Evolutionary conservation across 2,888 invertebrate genomes (phyloP).

Genomic region (Nomada flava): DNA sequence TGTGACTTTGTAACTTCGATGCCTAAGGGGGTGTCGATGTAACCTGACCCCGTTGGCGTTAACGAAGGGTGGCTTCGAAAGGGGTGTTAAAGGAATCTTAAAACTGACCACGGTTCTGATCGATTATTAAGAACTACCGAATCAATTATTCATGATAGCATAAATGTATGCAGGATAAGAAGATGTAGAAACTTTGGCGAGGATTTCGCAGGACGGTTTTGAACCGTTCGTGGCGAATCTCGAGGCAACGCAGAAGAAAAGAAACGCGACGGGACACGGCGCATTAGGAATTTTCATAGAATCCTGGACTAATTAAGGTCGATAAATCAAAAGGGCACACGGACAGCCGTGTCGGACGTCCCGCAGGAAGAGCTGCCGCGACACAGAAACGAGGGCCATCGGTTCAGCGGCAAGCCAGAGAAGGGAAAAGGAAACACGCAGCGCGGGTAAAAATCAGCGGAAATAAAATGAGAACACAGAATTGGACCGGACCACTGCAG

Average conservation of each 20-base stretch:
- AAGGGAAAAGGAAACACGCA: constrained; percentile 41
- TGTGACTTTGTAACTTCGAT: constrained; percentile 68
- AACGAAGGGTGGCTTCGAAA: constrained; percentile 40
- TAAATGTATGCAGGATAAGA: no score
- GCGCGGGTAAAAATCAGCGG: constrained; percentile 47
- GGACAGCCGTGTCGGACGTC: constrained; percentile 68
- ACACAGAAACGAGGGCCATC: constrained; percentile 53
- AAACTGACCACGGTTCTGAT: constrained; percentile 33
- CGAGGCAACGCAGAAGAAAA: constrained; percentile 6
- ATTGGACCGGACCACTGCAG: constrained; percentile 20
- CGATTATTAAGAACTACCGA: neutral
- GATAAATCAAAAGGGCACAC: constrained; percentile 78
- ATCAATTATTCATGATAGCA: no score
- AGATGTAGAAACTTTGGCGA: neutral
- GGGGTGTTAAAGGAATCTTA: constrained; percentile 59
- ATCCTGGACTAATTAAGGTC: constrained; percentile 78
- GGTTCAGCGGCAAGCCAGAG: constrained; percentile 32
- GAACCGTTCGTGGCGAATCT: constrained; percentile 21
- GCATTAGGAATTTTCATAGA: constrained; percentile 73
- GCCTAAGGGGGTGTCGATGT: constrained; percentile 58
- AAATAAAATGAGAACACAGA: constrained; percentile 6
- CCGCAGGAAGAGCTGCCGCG: constrained; percentile 68
- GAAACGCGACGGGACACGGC: constrained; percentile 15
- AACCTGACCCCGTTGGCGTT: constrained; percentile 66
- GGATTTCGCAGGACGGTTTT: constrained; percentile 1